Evolutionary conservation across 2,888 invertebrate species (phyloP).

Genomic region (Metellina segmentata): DNA sequence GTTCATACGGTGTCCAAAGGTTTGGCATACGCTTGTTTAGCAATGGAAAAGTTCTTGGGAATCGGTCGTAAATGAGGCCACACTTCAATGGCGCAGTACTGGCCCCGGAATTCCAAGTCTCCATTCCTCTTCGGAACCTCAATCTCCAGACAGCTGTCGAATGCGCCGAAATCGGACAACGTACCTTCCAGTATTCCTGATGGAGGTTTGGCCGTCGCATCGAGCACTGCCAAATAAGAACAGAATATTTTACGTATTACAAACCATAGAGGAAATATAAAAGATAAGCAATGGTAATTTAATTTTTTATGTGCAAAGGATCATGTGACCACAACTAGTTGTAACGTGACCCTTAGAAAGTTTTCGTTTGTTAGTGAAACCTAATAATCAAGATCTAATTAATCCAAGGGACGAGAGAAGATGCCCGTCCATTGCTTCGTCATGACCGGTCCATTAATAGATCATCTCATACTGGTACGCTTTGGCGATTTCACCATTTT

Average conservation of each 20-base stretch:
- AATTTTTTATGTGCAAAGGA: too few relatives aligned
- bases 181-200: conserved; percentile 63
- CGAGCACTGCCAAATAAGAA: conserved; percentile 54
- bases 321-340: too few relatives aligned
- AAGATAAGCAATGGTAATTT: too few relatives aligned
- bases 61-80: conserved; percentile 39
- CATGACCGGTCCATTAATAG: too few relatives aligned
- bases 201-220: conserved; percentile 61
- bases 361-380: too few relatives aligned
- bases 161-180: conserved; percentile 54
- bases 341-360: too few relatives aligned
- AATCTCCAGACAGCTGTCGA: conserved; percentile 60
- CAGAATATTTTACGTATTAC: background rate
- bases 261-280: background rate
- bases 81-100: conserved; percentile 64
- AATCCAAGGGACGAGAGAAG: too few relatives aligned
- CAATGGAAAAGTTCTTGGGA: conserved; percentile 59
- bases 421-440: too few relatives aligned
- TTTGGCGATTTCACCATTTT: too few relatives aligned
- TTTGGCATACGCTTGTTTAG: conserved; percentile 33
- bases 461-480: too few relatives aligned
- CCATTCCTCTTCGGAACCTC: conserved; percentile 58
- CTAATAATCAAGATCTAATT: too few relatives aligned
- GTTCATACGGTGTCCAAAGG: conserved; percentile 57
- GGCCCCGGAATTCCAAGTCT: conserved; percentile 40